These are phyloP conservation scores for Crotalus tigris DNA, from an alignment of 2,113 vertebrate species.

Conservation along the genomic window DNA sequence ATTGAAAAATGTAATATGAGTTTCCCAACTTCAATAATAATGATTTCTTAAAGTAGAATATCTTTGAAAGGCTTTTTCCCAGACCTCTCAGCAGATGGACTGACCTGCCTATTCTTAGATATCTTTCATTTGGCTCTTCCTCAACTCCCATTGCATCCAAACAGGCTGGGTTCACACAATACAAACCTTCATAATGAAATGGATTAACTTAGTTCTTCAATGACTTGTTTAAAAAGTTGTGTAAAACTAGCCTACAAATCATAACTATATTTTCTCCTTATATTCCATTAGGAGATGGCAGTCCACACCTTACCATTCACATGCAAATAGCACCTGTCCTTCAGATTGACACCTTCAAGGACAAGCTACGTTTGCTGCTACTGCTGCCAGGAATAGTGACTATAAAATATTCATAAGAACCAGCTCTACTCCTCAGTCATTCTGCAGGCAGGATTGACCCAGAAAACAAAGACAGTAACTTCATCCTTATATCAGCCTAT, in stretches of 20 bases:
- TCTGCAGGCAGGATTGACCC: constrained; percentile 7
- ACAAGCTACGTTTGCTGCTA: background rate
- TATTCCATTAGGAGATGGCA: constrained; percentile 29
- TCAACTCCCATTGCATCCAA: background rate
- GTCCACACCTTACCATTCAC: constrained; percentile 39
- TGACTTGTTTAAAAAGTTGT: background rate
- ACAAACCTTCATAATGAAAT: background rate
- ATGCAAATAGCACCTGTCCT: constrained; percentile 45
- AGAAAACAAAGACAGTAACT: constrained; percentile 6
- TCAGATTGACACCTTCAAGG: constrained; percentile 51
- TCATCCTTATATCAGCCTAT: background rate
- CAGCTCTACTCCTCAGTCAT: constrained; percentile 5
- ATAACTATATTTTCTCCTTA: constrained; percentile 11
- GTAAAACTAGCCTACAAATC: background rate
- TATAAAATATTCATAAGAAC: constrained; percentile 41
- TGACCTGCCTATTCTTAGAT: background rate
- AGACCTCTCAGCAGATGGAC: background rate
- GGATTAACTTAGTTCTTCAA: background rate
- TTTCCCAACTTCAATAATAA: background rate
- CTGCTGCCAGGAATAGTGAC: constrained; percentile 27
- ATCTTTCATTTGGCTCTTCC: background rate
- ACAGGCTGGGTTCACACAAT: background rate
- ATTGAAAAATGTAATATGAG: background rate
- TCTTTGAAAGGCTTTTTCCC: background rate
- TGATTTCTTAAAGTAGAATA: background rate